Conservation (phyloP, 2,113 vertebrate genomes). For the Atrichornis clamosus region DNA sequence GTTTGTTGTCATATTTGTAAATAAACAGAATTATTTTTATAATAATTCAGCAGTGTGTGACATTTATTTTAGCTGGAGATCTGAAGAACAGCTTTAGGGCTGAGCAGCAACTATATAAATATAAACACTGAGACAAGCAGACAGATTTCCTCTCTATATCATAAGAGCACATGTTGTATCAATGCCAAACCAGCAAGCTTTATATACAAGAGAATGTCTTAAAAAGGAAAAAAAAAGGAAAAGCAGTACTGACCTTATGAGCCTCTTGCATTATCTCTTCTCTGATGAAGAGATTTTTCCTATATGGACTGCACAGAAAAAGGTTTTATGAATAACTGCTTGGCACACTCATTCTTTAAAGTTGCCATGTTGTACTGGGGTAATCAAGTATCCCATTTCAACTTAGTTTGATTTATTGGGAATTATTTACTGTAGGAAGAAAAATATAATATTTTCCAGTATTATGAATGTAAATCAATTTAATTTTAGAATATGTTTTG, state of each 20-base stretch:
- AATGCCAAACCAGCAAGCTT: background rate
- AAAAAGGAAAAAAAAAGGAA: background rate
- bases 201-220: background rate
- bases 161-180: background rate
- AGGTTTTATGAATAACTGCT: constrained; percentile 21
- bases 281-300: constrained; percentile 43
- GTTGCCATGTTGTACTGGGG: background rate
- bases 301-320: background rate
- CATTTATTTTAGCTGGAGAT: constrained; percentile 68
- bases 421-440: background rate
- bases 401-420: constrained; percentile 24
- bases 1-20: constrained; percentile 57
- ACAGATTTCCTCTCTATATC: constrained; percentile 49
- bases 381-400: constrained; percentile 3
- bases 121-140: constrained; percentile 61
- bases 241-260: background rate
- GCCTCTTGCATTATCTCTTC: constrained; percentile 19
- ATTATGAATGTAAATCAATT: background rate
- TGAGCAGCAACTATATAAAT: constrained; percentile 49
- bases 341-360: constrained; percentile 16
- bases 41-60: constrained; percentile 57
- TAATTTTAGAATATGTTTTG: background rate
- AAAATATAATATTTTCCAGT: background rate
- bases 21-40: constrained; percentile 63
- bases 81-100: constrained; percentile 54